Evolutionary conservation across 2,113 vertebrate species (phyloP), one percentile per base, ranked within the genome.

Genomic region (Dipodomys stephensi): DNA sequence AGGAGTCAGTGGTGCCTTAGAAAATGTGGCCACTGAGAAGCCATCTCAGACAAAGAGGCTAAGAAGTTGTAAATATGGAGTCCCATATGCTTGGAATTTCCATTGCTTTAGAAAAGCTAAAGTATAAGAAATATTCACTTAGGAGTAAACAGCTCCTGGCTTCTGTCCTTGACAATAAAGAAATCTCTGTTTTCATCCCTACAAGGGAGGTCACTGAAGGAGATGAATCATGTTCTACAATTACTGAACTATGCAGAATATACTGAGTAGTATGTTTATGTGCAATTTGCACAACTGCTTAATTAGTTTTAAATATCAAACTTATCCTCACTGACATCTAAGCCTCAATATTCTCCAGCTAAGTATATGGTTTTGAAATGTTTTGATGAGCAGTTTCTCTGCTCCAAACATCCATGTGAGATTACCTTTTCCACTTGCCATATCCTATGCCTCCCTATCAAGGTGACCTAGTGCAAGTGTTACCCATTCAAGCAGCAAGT

Each of bases 231-330:
- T 60, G 69, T 32, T 86, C 82, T 95, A 28, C 65, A 94, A 85
- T 94, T 93, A 93, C 49, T 79, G 69, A 91, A 49, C 44, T 82
- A 90, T 67, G 35, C 65, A 92, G 74, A 27, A 91, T 23, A 72
- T 85, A 79, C 71, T 90, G 93, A 96, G 87, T 86, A 83, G 96
- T 86, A 80, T 57, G 79, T 92, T 94, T 94, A 87, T 57, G 35
- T 80, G 62, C 44, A 93, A 92, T 94, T 86, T 93, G 32, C 57
- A 86, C 2, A 71, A 35, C 35, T 92, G 76, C 82, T 94, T 87
- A 23, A 95, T 90, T 97, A 89, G 92, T 96, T 97, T 97, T 92
- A 96, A 97, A 82, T 90, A 92, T 32, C 83, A 96, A 95, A 53
- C 28, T 0, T 3, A 87, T 93, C 79, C 78, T 93, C 28, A 0